Evolutionary conservation across 2,113 vertebrate species (phyloP).

Genomic region (Parus major): DNA sequence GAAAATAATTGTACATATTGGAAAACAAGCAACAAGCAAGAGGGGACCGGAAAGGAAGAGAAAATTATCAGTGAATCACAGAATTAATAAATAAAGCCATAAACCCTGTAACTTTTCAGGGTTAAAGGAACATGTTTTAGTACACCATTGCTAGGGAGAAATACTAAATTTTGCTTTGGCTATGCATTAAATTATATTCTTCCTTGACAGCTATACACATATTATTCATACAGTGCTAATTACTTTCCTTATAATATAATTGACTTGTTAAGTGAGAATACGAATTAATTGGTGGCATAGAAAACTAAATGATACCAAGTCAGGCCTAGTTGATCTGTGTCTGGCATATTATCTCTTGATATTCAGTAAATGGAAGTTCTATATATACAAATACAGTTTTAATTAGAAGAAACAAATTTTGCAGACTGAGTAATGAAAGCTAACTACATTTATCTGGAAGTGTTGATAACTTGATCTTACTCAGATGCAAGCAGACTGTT

Average conservation of each 20-base stretch:
- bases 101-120: neutral
- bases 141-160: neutral
- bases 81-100: neutral
- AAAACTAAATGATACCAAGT: conserved; percentile 58
- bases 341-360: conserved; percentile 47
- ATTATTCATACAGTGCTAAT: conserved; percentile 67
- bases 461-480: conserved; percentile 9
- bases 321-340: conserved; percentile 39
- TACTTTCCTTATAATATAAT: conserved; percentile 39
- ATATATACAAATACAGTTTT: neutral
- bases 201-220: conserved; percentile 1
- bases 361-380: conserved; percentile 19
- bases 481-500: neutral
- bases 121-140: neutral
- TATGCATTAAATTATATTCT: conserved; percentile 17
- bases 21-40: neutral
- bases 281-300: conserved; percentile 64
- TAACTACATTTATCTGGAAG: neutral
- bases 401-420: conserved; percentile 28
- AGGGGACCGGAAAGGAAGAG: neutral
- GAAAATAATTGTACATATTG: neutral
- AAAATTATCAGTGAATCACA: neutral
- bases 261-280: conserved; percentile 59
- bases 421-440: neutral
- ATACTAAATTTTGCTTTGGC: neutral